These are phyloP conservation scores for Epiblema foenella DNA, from an alignment of 2,888 invertebrate species.

Conservation along the genomic window DNA sequence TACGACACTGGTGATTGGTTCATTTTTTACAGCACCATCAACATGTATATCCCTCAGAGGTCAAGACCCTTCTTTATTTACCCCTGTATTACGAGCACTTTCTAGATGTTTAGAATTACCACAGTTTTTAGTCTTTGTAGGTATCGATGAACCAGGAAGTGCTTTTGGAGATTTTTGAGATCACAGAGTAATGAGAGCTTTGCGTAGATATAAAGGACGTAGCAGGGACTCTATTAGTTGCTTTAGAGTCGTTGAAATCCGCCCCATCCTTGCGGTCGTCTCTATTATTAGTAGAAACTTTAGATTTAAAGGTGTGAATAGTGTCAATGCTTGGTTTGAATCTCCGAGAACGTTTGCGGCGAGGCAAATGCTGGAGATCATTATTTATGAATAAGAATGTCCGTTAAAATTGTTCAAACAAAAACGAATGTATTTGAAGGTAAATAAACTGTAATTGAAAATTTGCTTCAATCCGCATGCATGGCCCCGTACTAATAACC, in stretches of 20 bases:
- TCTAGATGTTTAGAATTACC: conserved; percentile 57
- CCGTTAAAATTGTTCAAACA: conserved; percentile 8
- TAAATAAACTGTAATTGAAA: conserved; percentile 35
- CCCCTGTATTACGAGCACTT: conserved; percentile 64
- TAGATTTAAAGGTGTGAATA: conserved; percentile 67
- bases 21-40: conserved; percentile 58
- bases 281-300: conserved; percentile 64
- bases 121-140: conserved; percentile 53
- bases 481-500: conserved; percentile 58
- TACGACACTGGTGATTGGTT: conserved; percentile 55
- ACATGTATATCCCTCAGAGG: conserved; percentile 60
- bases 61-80: conserved; percentile 60
- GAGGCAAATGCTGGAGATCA: conserved; percentile 57
- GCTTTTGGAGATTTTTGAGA: conserved; percentile 48
- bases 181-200: conserved; percentile 73
- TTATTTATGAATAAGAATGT: conserved; percentile 45
- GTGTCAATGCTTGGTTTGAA: conserved; percentile 46
- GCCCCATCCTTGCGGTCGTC: conserved; percentile 60
- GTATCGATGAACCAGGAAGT: conserved; percentile 41
- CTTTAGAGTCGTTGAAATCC: conserved; percentile 69
- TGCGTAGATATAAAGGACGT: conserved; percentile 67
- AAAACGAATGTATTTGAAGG: conserved; percentile 19
- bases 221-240: conserved; percentile 68
- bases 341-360: conserved; percentile 72
- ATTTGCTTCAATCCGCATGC: conserved; percentile 54